Conservation (phyloP, 2,113 vertebrate species). For the Gnathonemus longibarbis region DNA sequence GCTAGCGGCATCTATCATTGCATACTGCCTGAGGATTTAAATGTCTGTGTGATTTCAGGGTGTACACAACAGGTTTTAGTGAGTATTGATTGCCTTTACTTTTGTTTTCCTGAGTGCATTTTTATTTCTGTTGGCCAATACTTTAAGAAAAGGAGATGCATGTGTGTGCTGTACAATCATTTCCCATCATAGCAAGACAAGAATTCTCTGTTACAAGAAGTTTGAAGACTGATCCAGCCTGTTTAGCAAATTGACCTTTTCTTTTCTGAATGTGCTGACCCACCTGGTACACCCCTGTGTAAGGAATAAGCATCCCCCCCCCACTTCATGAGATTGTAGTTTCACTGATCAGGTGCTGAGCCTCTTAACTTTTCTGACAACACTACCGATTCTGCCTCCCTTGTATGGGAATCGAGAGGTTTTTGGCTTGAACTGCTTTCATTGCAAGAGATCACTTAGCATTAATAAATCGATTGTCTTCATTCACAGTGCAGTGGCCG, state of each 20-base stretch:
- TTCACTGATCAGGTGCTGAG: not conserved
- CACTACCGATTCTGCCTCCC: not conserved
- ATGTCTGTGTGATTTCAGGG: not conserved
- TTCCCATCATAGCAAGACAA: not conserved
- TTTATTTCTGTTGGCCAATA: conserved; percentile 9
- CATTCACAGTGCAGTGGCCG: not conserved
- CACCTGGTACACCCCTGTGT: not conserved
- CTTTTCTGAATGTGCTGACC: not conserved
- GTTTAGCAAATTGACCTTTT: not conserved
- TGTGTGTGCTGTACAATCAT: not conserved
- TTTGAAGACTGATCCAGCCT: not conserved
- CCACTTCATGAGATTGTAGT: too few species aligned
- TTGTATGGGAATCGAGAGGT: not conserved
- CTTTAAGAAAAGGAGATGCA: not conserved
- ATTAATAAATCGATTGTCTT: conserved; percentile 1
- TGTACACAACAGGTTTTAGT: not conserved
- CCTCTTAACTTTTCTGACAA: not conserved
- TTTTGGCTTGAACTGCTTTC: not conserved
- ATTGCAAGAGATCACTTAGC: not conserved
- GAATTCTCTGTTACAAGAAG: not conserved
- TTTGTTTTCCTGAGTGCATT: conserved; percentile 1
- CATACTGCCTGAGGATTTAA: not conserved
- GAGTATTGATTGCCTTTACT: not conserved
- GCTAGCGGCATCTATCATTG: not conserved
- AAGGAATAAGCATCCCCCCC: not conserved